phyloP scores from a whole-genome alignment of 2,888 invertebrate genomes.

The Drosophila koepferae region DNA sequence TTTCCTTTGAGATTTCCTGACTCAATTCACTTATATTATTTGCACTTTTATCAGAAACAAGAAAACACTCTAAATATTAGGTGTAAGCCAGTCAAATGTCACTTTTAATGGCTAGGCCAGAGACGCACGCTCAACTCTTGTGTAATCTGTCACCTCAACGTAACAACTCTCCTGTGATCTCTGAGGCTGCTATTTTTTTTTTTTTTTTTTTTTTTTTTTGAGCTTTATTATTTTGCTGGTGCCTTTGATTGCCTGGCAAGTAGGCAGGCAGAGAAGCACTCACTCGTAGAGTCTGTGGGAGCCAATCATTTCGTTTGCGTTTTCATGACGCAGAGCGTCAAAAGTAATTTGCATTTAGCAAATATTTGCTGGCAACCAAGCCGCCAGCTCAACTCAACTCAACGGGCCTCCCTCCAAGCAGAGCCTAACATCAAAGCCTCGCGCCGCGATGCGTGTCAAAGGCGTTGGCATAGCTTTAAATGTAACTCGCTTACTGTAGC shows the following conservation, averaged over 20 bases:
- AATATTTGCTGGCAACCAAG: conserved; percentile 61
- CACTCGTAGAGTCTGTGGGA: conserved; percentile 27
- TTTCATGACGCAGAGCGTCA: conserved; percentile 67
- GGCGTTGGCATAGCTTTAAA: conserved; percentile 71
- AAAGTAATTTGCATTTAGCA: conserved; percentile 78
- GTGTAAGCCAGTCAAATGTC: conserved; percentile 6
- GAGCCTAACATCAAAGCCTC: conserved; percentile 63
- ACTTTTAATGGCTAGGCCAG: conserved; percentile 9
- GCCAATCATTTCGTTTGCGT: conserved; percentile 68
- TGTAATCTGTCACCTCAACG: conserved; percentile 29
- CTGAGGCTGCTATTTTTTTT: conserved; percentile 21
- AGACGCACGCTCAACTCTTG: background rate
- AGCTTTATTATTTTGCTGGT: background rate
- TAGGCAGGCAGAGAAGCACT: background rate
- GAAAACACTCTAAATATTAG: background rate
- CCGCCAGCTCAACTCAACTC: conserved; percentile 1
- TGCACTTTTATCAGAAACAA: background rate
- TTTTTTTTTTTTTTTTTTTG: background rate
- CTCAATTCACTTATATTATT: background rate
- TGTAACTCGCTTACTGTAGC: conserved; percentile 57
- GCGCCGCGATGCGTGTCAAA: conserved; percentile 69
- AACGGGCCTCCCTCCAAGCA: conserved; percentile 7
- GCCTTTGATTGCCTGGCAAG: conserved; percentile 33
- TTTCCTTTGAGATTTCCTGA: background rate
- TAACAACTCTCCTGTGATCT: conserved; percentile 35